phyloP scores from a whole-genome alignment of 2,113 vertebrate species.

The Castor canadensis region DNA sequence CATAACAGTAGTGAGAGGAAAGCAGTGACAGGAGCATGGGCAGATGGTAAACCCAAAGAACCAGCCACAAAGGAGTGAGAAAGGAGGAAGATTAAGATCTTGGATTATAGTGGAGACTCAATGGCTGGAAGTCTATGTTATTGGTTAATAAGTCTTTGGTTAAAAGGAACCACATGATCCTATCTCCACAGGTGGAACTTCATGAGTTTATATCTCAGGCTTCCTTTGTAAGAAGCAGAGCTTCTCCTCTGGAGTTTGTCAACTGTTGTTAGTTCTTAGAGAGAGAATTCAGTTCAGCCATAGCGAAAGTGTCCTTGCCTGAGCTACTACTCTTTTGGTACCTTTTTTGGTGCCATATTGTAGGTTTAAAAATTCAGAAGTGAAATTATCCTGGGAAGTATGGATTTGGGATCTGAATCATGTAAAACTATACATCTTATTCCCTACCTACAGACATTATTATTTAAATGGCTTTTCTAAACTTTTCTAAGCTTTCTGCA shows the following conservation, averaged over 20 bases:
- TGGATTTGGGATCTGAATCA: neutral
- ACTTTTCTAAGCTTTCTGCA: conserved; percentile 65
- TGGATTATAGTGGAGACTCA: neutral
- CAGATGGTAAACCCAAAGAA: neutral
- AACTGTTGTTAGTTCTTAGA: neutral
- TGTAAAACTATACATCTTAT: neutral
- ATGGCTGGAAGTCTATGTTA: neutral
- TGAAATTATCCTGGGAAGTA: neutral
- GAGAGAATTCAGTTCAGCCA: neutral
- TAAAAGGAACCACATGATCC: neutral
- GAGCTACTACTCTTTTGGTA: neutral
- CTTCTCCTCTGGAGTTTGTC: neutral
- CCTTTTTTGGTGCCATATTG: neutral
- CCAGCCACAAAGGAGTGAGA: neutral
- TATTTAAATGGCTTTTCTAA: neutral
- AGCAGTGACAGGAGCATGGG: neutral
- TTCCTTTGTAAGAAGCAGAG: neutral
- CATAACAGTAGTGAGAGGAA: neutral
- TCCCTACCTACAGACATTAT: neutral
- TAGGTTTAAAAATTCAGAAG: neutral
- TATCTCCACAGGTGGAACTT: neutral
- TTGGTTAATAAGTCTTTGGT: neutral
- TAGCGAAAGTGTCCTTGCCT: neutral
- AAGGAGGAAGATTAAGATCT: neutral
- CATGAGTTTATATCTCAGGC: neutral